Evolutionary conservation across 2,797 vertebrate genomes (phyloP), one percentile per base, ranked within the genome.

Genomic region (Acrossocheilus fasciatus): DNA sequence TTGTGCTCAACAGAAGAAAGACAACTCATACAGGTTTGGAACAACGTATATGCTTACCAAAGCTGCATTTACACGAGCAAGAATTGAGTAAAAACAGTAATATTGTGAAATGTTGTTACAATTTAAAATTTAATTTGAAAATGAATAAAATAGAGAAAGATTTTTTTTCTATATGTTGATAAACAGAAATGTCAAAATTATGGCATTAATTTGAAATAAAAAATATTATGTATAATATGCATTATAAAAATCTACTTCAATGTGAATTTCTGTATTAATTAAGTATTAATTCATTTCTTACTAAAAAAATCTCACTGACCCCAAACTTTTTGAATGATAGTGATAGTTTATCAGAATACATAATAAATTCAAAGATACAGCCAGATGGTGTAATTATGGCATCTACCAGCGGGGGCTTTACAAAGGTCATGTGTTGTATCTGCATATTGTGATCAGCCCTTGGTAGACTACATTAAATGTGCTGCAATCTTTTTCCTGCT

Each of bases 401-500:
- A 77, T 57, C 11, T 57, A 77, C 34, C 34, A 77, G 75, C 6
- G 1, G 74, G 18, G 3, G 34, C 23, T 57, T 77, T 77, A 15
- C 34, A 57, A 77, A 77, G 18, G 20, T 20, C 23, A 39, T 17
- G 62, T 18, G 41, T 79, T 39, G 23, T 72, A 52, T 41, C 62
- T 79, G 50, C 14, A 23, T 66, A 86, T 81, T 69, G 30, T 81
- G 79, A 78, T 80, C 34, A 72, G 26, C 9, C 54, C 57, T 52
- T 11, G 66, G 41, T 52, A 73, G 45, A 81, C 70, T n/a, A 81
- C 34, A 39, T 73, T 73, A 68, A 81, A 64, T 43, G 34, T 30
- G 70, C 45, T 45, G 43, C 72, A 3, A 43, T 82, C 85, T 41
- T 52, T 39, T 54, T 50, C 15, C 45, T 78, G 86, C 91, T 88